Evolutionary conservation across 2,113 vertebrate genomes (phyloP).

Genomic region (Lichenostomus cassidix): DNA sequence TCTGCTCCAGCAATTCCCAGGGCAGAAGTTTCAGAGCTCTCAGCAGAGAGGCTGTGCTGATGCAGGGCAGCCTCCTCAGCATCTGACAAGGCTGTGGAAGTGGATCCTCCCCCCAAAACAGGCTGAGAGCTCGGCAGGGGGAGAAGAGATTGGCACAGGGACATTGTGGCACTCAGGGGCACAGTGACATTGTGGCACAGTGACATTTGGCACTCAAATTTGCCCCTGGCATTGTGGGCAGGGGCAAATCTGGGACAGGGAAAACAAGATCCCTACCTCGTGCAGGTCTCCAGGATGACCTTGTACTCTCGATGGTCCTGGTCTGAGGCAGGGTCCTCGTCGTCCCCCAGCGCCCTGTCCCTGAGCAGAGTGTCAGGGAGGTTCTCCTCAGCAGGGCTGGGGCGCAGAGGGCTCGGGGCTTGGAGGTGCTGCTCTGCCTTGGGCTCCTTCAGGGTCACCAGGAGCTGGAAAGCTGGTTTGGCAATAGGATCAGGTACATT

Average conservation of each 20-base stretch:
- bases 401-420: background rate
- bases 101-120: background rate
- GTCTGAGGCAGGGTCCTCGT: slow-evolving; percentile 86
- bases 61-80: slow-evolving; percentile 1
- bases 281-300: slow-evolving; percentile 86
- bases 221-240: too few species aligned
- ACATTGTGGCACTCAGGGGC: background rate
- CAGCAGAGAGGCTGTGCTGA: slow-evolving; percentile 21
- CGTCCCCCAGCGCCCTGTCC: slow-evolving; percentile 75
- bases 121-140: background rate
- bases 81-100: background rate
- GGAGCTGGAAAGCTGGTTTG: slow-evolving; percentile 91
- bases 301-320: slow-evolving; percentile 87
- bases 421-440: slow-evolving; percentile 65
- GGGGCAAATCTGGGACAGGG: background rate
- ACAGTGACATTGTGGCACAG: too few species aligned
- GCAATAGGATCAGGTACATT: slow-evolving; percentile 88
- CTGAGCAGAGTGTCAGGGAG: slow-evolving; percentile 71
- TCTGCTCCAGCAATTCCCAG: slow-evolving; percentile 30
- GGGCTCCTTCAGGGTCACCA: slow-evolving; percentile 85
- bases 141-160: background rate
- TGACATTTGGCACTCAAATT: too few species aligned
- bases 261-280: slow-evolving; percentile 73
- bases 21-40: slow-evolving; percentile 1
- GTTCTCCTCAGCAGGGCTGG: slow-evolving; percentile 66